phyloP scores from a whole-genome alignment of 2,888 invertebrate species.

The Zygaena filipendulae region DNA sequence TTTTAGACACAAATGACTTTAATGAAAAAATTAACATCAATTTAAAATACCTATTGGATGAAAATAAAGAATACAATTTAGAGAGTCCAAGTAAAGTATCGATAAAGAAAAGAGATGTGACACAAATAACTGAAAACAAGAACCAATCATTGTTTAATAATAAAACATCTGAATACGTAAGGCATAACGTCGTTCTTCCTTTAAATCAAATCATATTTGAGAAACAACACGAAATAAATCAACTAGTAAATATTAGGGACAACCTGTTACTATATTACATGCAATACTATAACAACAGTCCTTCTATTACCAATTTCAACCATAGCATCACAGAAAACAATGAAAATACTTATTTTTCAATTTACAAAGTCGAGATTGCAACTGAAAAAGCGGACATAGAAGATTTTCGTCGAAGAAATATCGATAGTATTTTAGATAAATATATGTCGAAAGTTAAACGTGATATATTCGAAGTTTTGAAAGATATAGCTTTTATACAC shows the following conservation, averaged over 20 bases:
- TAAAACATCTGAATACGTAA: too few relatives aligned
- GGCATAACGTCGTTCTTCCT: slow-evolving; percentile 24
- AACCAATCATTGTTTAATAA: too few relatives aligned
- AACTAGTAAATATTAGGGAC: slow-evolving; percentile 27
- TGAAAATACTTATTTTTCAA: slow-evolving; percentile 17
- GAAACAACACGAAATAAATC: slow-evolving; percentile 32
- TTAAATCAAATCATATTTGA: slow-evolving; percentile 29
- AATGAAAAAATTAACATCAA: too few relatives aligned
- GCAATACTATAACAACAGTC: slow-evolving; percentile 17
- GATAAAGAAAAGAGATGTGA: too few relatives aligned
- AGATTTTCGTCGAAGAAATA: slow-evolving; percentile 19
- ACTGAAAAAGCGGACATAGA: slow-evolving; percentile 15
- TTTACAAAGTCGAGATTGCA: slow-evolving; percentile 26
- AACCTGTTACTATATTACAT: slow-evolving; percentile 25
- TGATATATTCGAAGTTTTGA: slow-evolving; percentile 36
- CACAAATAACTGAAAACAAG: too few relatives aligned
- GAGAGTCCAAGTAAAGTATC: too few relatives aligned
- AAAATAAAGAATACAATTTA: too few relatives aligned
- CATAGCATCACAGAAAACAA: slow-evolving; percentile 4
- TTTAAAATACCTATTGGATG: too few relatives aligned
- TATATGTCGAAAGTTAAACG: slow-evolving; percentile 32
- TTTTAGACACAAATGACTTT: too few relatives aligned
- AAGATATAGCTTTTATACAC: slow-evolving; percentile 28
- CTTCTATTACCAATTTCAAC: slow-evolving; percentile 12
- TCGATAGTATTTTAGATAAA: slow-evolving; percentile 20